Conservation (phyloP, 1,140 invertebrate species). For the Drosophila eugracilis region DNA sequence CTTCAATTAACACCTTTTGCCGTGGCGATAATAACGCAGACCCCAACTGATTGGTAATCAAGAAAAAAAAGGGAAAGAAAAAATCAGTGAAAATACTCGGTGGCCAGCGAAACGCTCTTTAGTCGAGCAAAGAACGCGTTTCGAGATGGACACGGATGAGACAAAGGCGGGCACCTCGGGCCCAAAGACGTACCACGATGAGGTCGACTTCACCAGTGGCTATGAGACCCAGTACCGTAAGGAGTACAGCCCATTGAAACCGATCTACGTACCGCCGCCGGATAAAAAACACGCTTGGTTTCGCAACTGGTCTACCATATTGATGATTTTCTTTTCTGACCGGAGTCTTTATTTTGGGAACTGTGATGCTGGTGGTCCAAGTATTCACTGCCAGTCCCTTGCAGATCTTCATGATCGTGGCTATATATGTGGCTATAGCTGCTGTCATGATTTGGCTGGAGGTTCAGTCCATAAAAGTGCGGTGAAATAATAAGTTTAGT, state of each 20-base stretch:
- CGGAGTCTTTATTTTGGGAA: conserved; percentile 60
- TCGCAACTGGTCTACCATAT: conserved; percentile 59
- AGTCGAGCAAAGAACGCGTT: conserved; percentile 55
- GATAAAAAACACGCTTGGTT: conserved; percentile 67
- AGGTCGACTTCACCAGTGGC: conserved; percentile 78
- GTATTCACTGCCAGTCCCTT: conserved; percentile 64
- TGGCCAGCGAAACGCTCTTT: conserved; percentile 29
- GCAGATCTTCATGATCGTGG: conserved; percentile 58
- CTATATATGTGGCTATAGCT: conserved; percentile 59
- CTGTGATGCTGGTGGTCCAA: conserved; percentile 53
- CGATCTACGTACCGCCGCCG: conserved; percentile 59
- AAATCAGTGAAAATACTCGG: conserved; percentile 7
- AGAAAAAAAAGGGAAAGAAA: conserved; percentile 22
- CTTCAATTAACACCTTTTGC: conserved; percentile 74
- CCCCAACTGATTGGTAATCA: conserved; percentile 59
- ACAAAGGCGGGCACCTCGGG: conserved; percentile 35
- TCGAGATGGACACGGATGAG: conserved; percentile 70
- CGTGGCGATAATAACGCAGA: conserved; percentile 72
- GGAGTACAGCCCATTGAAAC: conserved; percentile 70
- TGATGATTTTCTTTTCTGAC: conserved; percentile 63
- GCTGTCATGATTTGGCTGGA: conserved; percentile 66
- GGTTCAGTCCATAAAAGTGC: conserved; percentile 70
- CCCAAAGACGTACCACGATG: conserved; percentile 47
- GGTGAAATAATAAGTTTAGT: conserved; percentile 38
- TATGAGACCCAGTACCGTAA: conserved; percentile 76